Percentiles rank a stretch among this genome's conserved stretches.
Evolutionary conservation across 2,113 vertebrate genomes (phyloP).

Genomic region (Takifugu bimaculatus): DNA sequence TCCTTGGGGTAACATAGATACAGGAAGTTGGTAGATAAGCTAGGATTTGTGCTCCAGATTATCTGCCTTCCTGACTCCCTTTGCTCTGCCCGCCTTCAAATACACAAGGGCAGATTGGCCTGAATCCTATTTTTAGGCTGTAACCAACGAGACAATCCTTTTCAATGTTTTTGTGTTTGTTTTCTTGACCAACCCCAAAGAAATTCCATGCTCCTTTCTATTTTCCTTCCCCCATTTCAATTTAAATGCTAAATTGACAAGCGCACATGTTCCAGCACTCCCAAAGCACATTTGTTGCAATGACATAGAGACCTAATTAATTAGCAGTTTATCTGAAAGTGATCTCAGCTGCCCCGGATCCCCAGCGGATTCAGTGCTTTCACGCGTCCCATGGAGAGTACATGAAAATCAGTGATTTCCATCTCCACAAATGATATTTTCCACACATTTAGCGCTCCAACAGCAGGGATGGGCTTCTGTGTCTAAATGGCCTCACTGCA

Average conservation of each 20-base stretch:
- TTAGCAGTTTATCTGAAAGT: conserved; percentile 47
- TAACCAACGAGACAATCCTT: conserved; percentile 40
- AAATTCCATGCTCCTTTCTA: conserved; percentile 1
- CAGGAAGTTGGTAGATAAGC: conserved; percentile 73
- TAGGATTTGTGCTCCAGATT: conserved; percentile 73
- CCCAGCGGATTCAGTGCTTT: conserved; percentile 17
- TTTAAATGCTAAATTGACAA: conserved; percentile 36
- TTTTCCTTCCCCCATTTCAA: conserved; percentile 8
- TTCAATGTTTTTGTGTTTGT: conserved; percentile 6
- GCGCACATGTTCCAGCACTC: conserved; percentile 16
- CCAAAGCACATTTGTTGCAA: conserved; percentile 32
- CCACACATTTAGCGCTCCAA: conserved; percentile 1
- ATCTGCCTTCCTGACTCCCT: conserved; percentile 63
- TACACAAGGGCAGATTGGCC: conserved; percentile 56
- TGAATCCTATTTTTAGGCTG: conserved; percentile 57
- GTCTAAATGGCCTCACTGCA: conserved; percentile 8
- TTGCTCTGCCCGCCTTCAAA: conserved; percentile 38
- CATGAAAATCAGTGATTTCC: background rate
- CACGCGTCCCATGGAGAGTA: conserved; percentile 18
- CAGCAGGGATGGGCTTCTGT: background rate
- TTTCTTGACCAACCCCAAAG: conserved; percentile 19
- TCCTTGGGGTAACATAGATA: conserved; percentile 48
- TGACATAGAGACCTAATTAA: conserved; percentile 54
- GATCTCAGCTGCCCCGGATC: conserved; percentile 39
- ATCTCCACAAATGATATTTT: background rate